Evolutionary conservation across 2,888 invertebrate genomes (phyloP).

Genomic region (Antheraea assamensis): DNA sequence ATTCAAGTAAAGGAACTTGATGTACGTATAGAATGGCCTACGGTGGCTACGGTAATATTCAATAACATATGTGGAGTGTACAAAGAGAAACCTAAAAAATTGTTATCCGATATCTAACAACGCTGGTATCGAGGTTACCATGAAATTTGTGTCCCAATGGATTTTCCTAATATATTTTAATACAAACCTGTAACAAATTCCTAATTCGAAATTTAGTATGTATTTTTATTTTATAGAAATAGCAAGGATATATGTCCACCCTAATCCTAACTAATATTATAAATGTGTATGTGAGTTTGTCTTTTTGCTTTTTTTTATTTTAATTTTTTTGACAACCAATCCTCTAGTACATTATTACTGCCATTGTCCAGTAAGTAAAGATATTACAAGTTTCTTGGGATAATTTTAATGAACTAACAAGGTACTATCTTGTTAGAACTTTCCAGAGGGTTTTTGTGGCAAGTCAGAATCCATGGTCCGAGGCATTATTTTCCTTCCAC

Average conservation of each 20-base stretch:
- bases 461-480: too few relatives aligned
- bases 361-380: too few relatives aligned
- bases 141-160: background rate
- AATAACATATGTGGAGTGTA: conserved; percentile 18
- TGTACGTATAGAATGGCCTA: conserved; percentile 1
- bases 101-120: conserved; percentile 28
- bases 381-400: too few relatives aligned
- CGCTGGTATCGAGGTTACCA: conserved; percentile 20
- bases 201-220: background rate
- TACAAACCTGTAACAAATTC: background rate
- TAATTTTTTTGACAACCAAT: too few relatives aligned
- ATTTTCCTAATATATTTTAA: background rate
- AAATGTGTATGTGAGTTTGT: too few relatives aligned
- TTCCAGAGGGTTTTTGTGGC: too few relatives aligned
- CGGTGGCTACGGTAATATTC: conserved; percentile 15
- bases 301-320: too few relatives aligned
- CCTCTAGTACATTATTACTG: too few relatives aligned
- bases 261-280: background rate
- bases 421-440: too few relatives aligned
- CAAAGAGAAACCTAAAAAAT: conserved; percentile 37
- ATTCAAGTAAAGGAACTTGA: conserved; percentile 9
- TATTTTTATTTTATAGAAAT: background rate
- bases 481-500: too few relatives aligned
- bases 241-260: background rate
- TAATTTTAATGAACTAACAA: too few relatives aligned